Percentiles rank a stretch among this genome's conserved stretches.
These are phyloP conservation scores for Ochotona princeps DNA, from an alignment of 2,113 vertebrate genomes.

Conservation along the genomic window DNA sequence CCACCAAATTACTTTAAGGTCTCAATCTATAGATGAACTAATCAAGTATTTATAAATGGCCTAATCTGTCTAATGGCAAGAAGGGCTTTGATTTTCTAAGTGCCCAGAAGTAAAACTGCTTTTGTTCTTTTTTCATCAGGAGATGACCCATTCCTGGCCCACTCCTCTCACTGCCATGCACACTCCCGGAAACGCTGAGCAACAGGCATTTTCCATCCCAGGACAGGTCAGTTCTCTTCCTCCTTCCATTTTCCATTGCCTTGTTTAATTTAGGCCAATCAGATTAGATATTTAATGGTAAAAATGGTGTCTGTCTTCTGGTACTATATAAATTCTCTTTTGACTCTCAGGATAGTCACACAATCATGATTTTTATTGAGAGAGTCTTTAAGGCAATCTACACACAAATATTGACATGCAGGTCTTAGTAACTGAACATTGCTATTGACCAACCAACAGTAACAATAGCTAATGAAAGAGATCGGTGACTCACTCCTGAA, in stretches of 20 bases:
- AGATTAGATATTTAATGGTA: neutral
- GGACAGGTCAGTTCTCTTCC: conserved; percentile 88
- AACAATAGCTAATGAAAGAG: neutral
- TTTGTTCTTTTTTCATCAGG: conserved; percentile 82
- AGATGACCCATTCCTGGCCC: conserved; percentile 96
- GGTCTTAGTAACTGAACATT: no score
- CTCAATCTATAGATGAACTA: neutral
- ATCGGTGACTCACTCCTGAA: neutral
- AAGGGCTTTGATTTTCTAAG: conserved; percentile 19
- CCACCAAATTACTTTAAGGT: neutral
- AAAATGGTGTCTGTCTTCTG: conserved; percentile 44
- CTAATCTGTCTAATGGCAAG: neutral
- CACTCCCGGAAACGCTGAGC: conserved; percentile 92
- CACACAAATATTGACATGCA: neutral
- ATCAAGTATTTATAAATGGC: neutral
- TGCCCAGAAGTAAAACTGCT: conserved; percentile 14
- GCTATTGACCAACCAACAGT: neutral
- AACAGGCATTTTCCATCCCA: conserved; percentile 92
- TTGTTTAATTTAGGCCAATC: conserved; percentile 34
- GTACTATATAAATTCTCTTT: conserved; percentile 4
- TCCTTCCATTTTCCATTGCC: conserved; percentile 67
- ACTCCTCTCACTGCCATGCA: conserved; percentile 94
- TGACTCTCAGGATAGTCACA: neutral
- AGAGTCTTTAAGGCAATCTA: neutral
- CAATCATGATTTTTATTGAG: neutral